Evolutionary conservation across 1,140 invertebrate species (phyloP).

Genomic region (Tetramorium alpestre): DNA sequence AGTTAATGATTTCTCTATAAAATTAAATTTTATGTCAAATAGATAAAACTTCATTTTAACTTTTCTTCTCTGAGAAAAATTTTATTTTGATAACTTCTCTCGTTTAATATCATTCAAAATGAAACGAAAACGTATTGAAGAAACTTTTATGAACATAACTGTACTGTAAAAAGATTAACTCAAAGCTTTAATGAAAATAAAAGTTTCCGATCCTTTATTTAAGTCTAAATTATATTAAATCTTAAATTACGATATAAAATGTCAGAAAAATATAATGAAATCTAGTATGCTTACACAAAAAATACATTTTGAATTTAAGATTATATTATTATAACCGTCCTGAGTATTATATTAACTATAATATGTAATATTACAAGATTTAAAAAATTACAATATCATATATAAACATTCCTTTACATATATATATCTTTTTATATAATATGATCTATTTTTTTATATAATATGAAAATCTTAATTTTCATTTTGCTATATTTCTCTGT

Average conservation of each 20-base stretch:
- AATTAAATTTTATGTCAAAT: background rate
- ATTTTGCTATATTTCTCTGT: background rate
- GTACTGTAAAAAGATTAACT: background rate
- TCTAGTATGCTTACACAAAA: background rate
- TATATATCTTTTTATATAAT: conserved; percentile 2
- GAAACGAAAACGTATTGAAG: background rate
- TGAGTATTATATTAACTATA: background rate
- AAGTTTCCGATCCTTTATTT: background rate
- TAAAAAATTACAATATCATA: background rate
- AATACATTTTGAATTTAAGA: background rate
- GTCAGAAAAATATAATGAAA: background rate
- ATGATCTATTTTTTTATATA: background rate
- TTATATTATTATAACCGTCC: background rate
- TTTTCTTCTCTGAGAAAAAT: background rate
- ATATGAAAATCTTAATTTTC: background rate
- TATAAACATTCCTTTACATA: background rate
- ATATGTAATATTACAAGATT: background rate
- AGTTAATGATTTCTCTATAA: background rate
- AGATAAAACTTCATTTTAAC: background rate
- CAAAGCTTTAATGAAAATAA: background rate
- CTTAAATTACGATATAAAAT: background rate
- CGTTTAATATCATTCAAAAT: background rate
- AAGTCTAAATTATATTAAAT: background rate
- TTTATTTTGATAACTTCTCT: background rate
- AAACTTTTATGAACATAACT: background rate